phyloP scores from a whole-genome alignment of 2,888 invertebrate species.

The Ennomos erosarius region DNA sequence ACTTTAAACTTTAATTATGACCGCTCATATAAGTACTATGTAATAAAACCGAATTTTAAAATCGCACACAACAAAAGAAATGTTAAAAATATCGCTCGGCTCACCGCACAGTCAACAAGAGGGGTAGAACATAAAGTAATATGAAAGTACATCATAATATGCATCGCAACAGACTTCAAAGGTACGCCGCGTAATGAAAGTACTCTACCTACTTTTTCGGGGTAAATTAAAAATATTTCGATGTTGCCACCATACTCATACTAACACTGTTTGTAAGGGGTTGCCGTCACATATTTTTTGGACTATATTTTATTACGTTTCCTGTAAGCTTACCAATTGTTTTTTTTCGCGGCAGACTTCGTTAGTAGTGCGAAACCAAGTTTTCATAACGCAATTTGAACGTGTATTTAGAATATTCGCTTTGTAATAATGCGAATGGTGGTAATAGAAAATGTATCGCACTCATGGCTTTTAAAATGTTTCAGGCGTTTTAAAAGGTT shows the following conservation, averaged over 20 bases:
- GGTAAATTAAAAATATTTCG: conserved; percentile 72
- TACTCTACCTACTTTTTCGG: conserved; percentile 46
- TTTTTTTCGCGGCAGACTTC: too few species aligned
- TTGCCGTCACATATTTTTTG: conserved; percentile 24
- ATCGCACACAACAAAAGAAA: conserved; percentile 19
- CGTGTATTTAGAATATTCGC: too few species aligned
- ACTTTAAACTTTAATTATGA: too few species aligned
- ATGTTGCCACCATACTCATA: conserved; percentile 52
- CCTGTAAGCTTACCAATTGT: too few species aligned
- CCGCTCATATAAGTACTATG: too few species aligned
- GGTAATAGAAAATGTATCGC: too few species aligned
- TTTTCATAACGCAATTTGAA: too few species aligned
- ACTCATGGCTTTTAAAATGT: too few species aligned
- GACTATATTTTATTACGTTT: background rate
- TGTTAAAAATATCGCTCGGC: conserved; percentile 20
- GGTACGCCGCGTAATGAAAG: conserved; percentile 61
- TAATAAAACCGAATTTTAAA: conserved; percentile 3
- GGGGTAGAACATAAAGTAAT: conserved; percentile 38
- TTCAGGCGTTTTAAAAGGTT: too few species aligned
- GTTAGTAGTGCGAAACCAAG: too few species aligned
- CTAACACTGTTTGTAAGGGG: conserved; percentile 38
- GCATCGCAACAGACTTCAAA: conserved; percentile 62
- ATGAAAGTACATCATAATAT: conserved; percentile 43
- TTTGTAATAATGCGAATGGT: too few species aligned
- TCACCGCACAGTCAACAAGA: conserved; percentile 30